Evolutionary conservation across 2,888 invertebrate species (phyloP), one percentile per base, ranked within the genome.

Genomic region (Kryphioiulus occultus): DNA sequence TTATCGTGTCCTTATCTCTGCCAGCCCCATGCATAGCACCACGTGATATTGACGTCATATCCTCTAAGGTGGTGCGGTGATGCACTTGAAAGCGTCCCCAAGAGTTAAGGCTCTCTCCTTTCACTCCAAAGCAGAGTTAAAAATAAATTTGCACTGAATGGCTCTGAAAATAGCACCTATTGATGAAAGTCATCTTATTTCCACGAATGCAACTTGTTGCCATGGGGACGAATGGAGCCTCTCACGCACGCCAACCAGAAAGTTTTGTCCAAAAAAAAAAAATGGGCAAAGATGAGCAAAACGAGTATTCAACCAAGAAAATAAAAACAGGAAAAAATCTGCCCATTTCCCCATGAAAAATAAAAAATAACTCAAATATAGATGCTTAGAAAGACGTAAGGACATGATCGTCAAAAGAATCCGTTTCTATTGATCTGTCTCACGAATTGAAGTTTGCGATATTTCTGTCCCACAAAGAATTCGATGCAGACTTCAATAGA

Each of bases 171-270:
- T 59, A 59, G 59, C 59, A n/a, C 59, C 22, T 59, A 59, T 59
- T 59, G 59, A 59, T 59, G 59, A 59, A 59, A 59, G 59, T 59
- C 59, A 59, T 22, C 59, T 59, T 59, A 59, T 59, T 59, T 59
- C 59, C 59, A 59, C 59, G n/a, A 59, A 59, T 59, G n/a, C 59
- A 59, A 59, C 59, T 59, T 59, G 59, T 59, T 59, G 59, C 59
- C 59, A 59, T 59, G 59, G 59, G 5, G 59, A 59, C 59, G 59
- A 59, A 59, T 7, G 22, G 59, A 59, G n/a, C 59, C 22, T 59
- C 59, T 22, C 59, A 22, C 53, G 53, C 53, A 53, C 53, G 12
- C 59, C 10, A 59, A 22, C 59, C 59, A 59, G n/a, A 59, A 17
- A n/a, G 22, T n/a, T n/a, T 59, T 59, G 5, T n/a, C n/a, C n/a